These are phyloP conservation scores for Colletes collaris DNA, from an alignment of 2,888 invertebrate species.

Conservation along the genomic window DNA sequence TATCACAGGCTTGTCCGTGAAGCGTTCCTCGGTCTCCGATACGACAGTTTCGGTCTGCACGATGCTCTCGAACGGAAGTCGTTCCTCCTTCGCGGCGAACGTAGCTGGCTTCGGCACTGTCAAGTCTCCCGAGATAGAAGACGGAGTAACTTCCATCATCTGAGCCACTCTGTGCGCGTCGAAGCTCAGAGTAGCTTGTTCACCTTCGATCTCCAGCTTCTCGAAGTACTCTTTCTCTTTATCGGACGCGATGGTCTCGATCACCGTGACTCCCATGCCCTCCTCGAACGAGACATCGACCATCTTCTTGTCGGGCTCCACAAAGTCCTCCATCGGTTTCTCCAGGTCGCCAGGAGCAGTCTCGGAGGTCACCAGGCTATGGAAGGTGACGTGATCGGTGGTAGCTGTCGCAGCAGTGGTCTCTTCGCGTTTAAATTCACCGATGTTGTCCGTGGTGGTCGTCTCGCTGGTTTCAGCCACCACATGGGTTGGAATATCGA, in stretches of 20 bases:
- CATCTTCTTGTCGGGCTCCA: constrained; percentile 78
- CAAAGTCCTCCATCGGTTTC: constrained; percentile 72
- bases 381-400: constrained; percentile 84
- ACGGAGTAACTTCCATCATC: constrained; percentile 85
- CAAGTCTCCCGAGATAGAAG: constrained; percentile 84
- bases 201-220: constrained; percentile 69
- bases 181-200: constrained; percentile 81
- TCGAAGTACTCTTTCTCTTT: constrained; percentile 80
- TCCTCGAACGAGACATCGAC: constrained; percentile 79
- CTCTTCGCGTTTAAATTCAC: constrained; percentile 76
- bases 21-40: constrained; percentile 85
- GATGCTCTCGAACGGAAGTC: constrained; percentile 85
- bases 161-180: constrained; percentile 85
- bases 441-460: constrained; percentile 74
- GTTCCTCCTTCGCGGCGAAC: constrained; percentile 83
- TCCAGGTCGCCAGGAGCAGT: constrained; percentile 78
- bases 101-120: constrained; percentile 75
- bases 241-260: constrained; percentile 84
- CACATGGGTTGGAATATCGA: constrained; percentile 79
- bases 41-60: constrained; percentile 85
- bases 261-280: constrained; percentile 84
- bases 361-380: constrained; percentile 83
- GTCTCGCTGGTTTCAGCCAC: constrained; percentile 81
- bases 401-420: constrained; percentile 84
- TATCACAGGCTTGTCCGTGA: constrained; percentile 71